Evolutionary conservation across 2,113 vertebrate species (phyloP), one percentile per base, ranked within the genome.

Genomic region (Polyodon spathula): DNA sequence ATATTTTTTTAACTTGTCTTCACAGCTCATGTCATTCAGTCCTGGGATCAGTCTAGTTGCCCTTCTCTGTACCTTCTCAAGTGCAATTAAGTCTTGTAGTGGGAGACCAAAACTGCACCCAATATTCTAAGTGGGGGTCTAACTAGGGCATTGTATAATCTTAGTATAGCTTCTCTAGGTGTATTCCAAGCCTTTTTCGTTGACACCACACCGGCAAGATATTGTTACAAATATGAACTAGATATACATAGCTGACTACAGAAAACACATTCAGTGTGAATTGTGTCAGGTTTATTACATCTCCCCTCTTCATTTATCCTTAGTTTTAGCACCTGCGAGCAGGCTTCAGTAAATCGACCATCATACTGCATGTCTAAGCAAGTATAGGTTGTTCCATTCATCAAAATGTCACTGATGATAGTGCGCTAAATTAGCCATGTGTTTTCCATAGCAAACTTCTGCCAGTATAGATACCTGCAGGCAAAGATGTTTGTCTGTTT

Each of bases 401-500:
- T 83, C 83, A 81, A 70, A 74, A 68, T 86, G 78, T 81, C 79
- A 84, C 73, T 73, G 82, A 76, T 79, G 76, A 84, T 83, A 73
- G 79, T 79, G 59, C 84, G 73, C 70, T 84, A 87, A 88, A 86
- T 88, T 86, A 86, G 78, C 76, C 80, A 77, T 80, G 78, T 82
- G 73, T 76, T 85, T 83, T 73, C 56, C 74, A 71, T 69, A 78
- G 73, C 73, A 67, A 62, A 76, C 71, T 72, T 70, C 68, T 69
- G 72, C 74, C 78, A 81, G 83, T 82, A 80, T 82, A 84, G 83
- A 72, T 55, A 63, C 80, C 70, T 73, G 56, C 6, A 62, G 74
- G 71, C 74, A 65, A 73, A 72, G 66, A 72, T 73, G 72, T 74
- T 74, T 71, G 65, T 76, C 73, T 70, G 79, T 75, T 76, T 74